These are phyloP conservation scores for Helicoverpa armigera DNA, from an alignment of 1,140 invertebrate species.

Conservation along the genomic window DNA sequence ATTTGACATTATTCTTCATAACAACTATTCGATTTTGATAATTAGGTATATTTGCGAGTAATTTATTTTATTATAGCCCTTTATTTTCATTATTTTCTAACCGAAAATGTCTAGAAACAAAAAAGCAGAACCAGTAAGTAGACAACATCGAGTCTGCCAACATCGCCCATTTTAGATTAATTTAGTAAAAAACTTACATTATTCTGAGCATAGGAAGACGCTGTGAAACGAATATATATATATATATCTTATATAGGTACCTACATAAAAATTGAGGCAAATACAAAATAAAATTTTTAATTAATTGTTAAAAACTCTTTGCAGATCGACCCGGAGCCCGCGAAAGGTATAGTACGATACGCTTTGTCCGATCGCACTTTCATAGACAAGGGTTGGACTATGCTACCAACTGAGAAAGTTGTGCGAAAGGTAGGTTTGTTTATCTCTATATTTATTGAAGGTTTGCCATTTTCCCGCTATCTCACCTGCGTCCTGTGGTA, in stretches of 20 bases:
- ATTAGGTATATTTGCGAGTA: background rate
- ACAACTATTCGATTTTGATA: no score
- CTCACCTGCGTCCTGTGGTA: no score
- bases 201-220: no score
- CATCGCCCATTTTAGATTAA: background rate
- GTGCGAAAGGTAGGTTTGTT: conserved; percentile 69
- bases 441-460: background rate
- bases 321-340: conserved; percentile 63
- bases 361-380: conserved; percentile 78
- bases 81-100: background rate
- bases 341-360: conserved; percentile 75
- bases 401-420: conserved; percentile 81
- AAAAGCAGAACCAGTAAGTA: conserved; percentile 58
- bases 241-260: no score
- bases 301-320: conserved; percentile 7
- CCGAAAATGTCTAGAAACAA: conserved; percentile 61
- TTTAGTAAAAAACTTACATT: background rate
- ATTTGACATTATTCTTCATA: no score
- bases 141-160: background rate
- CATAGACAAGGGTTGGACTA: conserved; percentile 84
- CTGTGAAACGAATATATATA: no score
- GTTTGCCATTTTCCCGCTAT: background rate
- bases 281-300: no score
- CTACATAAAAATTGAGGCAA: no score
- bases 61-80: conserved; percentile 9